Evolutionary conservation across 92 coral and sea anemone species (phyloP), one percentile per base, ranked within the genome.

Genomic region (Phymanthus crucifer): DNA sequence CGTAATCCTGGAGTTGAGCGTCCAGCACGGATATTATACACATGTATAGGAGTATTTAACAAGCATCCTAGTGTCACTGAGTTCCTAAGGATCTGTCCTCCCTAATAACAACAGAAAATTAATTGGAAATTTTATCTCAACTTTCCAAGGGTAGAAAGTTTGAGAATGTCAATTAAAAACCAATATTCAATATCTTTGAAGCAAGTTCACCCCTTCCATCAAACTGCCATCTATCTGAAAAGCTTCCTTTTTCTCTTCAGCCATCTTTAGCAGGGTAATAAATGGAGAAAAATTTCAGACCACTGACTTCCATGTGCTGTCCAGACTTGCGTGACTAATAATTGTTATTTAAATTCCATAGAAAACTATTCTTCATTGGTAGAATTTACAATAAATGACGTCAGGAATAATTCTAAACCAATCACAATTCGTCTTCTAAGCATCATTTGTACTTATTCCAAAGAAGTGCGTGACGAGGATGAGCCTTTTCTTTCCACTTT

Each of bases 1-100:
- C 94, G 76, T 58, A 93, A 79, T 29, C 97, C 97, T 9, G 97
- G 94, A 13, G 64, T 90, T 13, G 89, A 82, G 19, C 97, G 83
- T 17, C 97, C 97, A 48, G 90, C 94, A 61, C 97, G 88, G 26
- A 93, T 93, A 70, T 93, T 93, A 71, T 79, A 81, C 31, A 93
- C 88, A 77, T 82, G 65, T 36, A 93, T 86, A 31, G 91, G 37
- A 69, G 92, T 78, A 75, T 89, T 85, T 64, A 93, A 76, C 69
- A 93, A 76, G 73, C 97, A 93, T 17, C 83, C 89, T 52, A 93
- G 90, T 33, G 91, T 90, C 31, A 93, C 89, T 38, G 97, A 80
- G 74, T 90, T 93, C 71, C 97, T 79, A 36, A 93, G 84, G 52
- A 93, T 89, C 57, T 89, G 92, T 37, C 92, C 92, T 33, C 92